Evolutionary conservation across 1,140 invertebrate species (phyloP), one percentile per base, ranked within the genome.

Genomic region (Charaxes varanes): DNA sequence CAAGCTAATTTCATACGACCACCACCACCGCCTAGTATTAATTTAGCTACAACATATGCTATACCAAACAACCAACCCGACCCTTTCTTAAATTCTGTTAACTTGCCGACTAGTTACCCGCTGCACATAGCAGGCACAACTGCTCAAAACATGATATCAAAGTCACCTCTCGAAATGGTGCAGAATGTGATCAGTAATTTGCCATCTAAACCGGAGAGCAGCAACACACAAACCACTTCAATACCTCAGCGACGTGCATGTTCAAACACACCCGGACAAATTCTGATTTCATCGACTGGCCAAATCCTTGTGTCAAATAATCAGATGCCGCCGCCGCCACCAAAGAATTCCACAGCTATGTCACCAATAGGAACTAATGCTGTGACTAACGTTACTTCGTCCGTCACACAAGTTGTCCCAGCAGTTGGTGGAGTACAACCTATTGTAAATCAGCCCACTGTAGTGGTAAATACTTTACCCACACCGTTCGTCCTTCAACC

Each of bases 401-500:
- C 90, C 11, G 86, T 92, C 4, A 88, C 88, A 10, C 90, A 91
- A 82, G 88, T 91, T 0, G 88, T 90, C 6, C 72, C 81, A 4
- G 64, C 68, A 0, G 77, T 70, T 0, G 79, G 66, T 1, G 62
- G 62, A 7, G 64, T 76, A 21, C 84, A 63, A 45, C 80, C 70
- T 3, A 64, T 84, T 2, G 69, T 85, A 0, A 84, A 84, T 48
- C 93, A 94, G 62, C 92, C 91, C 8, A 91, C 92, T 0, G 91
- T 94, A 1, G 85, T 96, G 5, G 90, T 95, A 0, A 95, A 95
- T 59, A 90, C 93, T 0, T 85, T 95, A 45, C 91, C 91, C 45
- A 88, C 91, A 10, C 92, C 93, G 0, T 92, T 94, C 30, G 88
- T 94, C 4, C 88, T 95, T 28, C 93, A 93, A 73, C 91, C 91